These are phyloP conservation scores for Lithophane socia DNA, from an alignment of 2,888 invertebrate species.

Conservation along the genomic window DNA sequence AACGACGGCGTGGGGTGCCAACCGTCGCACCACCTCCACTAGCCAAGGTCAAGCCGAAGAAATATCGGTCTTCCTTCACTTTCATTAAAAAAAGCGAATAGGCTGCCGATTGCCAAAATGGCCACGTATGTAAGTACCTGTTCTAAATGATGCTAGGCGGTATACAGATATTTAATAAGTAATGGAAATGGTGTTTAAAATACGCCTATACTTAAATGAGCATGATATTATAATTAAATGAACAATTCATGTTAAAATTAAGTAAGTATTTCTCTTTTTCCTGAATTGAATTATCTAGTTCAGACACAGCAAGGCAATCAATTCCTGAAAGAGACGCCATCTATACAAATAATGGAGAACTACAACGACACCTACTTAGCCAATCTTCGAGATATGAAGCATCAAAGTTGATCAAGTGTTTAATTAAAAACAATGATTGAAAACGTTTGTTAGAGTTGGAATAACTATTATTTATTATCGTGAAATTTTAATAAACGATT, in stretches of 20 bases:
- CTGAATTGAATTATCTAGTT: background rate
- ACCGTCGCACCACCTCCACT: constrained; percentile 66
- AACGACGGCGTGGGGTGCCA: constrained; percentile 79
- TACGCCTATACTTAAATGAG: background rate
- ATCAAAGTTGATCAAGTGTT: background rate
- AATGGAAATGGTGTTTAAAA: background rate
- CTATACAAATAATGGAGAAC: constrained; percentile 56
- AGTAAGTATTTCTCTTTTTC: background rate
- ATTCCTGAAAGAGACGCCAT: constrained; percentile 65
- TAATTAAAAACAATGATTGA: background rate
- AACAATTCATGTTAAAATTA: background rate
- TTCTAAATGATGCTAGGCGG: background rate
- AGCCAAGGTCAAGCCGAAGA: constrained; percentile 68
- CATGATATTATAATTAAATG: background rate
- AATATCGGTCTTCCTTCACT: constrained; percentile 28
- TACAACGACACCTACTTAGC: constrained; percentile 18
- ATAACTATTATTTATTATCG: background rate
- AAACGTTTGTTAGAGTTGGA: background rate
- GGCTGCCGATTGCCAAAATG: background rate
- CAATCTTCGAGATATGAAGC: background rate
- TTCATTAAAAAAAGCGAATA: constrained; percentile 19
- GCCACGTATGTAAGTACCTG: background rate
- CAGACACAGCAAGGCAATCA: background rate
- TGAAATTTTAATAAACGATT: background rate
- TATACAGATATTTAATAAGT: background rate